Evolutionary conservation across 2,113 vertebrate species (phyloP).

Genomic region (Labeo catla): DNA sequence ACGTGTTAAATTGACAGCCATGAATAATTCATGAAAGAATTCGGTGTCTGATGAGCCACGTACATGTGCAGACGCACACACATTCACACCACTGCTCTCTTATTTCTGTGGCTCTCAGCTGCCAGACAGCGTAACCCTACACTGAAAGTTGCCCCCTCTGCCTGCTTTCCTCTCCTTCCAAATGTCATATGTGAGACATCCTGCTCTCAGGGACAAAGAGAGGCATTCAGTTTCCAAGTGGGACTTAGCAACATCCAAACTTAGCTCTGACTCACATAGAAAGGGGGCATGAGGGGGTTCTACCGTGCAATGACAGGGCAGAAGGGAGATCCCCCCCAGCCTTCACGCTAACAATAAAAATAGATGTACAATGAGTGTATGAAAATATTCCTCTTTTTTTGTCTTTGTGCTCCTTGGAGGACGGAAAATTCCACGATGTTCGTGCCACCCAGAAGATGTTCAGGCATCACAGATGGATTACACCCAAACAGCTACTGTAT

Average conservation of each 20-base stretch:
- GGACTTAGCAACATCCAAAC: conserved; percentile 78
- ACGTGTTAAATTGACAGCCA: conserved; percentile 15
- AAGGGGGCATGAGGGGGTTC: conserved; percentile 13
- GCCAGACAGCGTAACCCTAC: conserved; percentile 50
- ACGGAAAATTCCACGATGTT: not conserved
- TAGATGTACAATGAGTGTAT: conserved; percentile 40
- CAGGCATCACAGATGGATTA: not conserved
- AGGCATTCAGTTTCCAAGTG: conserved; percentile 73
- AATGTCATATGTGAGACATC: conserved; percentile 77
- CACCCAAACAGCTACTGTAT: not conserved
- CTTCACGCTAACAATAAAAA: conserved; percentile 42
- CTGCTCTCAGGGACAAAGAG: conserved; percentile 74
- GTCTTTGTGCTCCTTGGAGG: conserved; percentile 31
- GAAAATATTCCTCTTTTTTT: conserved; percentile 34
- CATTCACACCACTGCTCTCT: conserved; percentile 9
- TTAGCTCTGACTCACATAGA: conserved; percentile 74
- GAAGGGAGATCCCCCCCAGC: conserved; percentile 32
- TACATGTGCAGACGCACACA: conserved; percentile 1
- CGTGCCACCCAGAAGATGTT: conserved; percentile 6
- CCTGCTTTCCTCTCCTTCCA: conserved; percentile 64
- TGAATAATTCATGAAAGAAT: conserved; percentile 30
- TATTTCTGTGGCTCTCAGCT: conserved; percentile 33
- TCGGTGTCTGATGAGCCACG: not conserved
- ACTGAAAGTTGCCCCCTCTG: conserved; percentile 52
- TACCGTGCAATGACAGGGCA: conserved; percentile 39